Base-by-base conservation (phyloP, 1,140 invertebrate genomes). In the Proales similis region DNA sequence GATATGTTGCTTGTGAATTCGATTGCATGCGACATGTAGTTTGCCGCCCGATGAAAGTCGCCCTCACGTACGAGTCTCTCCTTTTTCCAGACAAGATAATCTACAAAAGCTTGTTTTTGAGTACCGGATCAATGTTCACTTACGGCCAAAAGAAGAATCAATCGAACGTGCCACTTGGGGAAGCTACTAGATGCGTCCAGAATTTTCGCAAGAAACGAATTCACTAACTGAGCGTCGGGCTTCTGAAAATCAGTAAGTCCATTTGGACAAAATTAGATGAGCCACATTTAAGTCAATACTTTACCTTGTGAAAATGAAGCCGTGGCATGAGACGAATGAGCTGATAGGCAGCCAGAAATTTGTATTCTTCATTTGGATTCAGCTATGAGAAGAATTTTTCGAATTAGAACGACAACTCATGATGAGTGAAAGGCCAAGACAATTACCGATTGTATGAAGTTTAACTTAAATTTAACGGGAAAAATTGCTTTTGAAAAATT, bases 341-440 rank as follows among this genome's bases (percentile, higher is more conserved):
- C 27, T 42, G 17, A 12, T 57, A 57, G 17, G 51, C 45, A 57
- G 51, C 20, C 30, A 29, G 36, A 17, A 42, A 57, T 57, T 42
- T 57, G 19, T 57, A 57, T 57, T 57, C 51, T 29, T 57, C 51
- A 26, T 57, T 57, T 42, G 38, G 24, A 26, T 57, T 57, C 1
- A 57, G 11, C 51, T n/a, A n/a, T n/a, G n/a, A n/a, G n/a, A n/a
- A n/a, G n/a, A n/a, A n/a, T n/a, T n/a, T n/a, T 57, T 22, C 33
- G 26, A 3, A 24, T 12, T 51, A 17, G 39, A 51, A 51, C 22
- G 39, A 36, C 33, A 51, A 3, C 12, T 38, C 24, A 46, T 3
- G 5, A 46, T 11, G 27, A 46, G 27, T 24, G 19, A 48, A 48
- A 48, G 14, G 14, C 29, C 12, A 24, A 24, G 33, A 48, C 3